Base-by-base conservation (phyloP, 2,888 invertebrate species). In the Torymus aiolomorphi region DNA sequence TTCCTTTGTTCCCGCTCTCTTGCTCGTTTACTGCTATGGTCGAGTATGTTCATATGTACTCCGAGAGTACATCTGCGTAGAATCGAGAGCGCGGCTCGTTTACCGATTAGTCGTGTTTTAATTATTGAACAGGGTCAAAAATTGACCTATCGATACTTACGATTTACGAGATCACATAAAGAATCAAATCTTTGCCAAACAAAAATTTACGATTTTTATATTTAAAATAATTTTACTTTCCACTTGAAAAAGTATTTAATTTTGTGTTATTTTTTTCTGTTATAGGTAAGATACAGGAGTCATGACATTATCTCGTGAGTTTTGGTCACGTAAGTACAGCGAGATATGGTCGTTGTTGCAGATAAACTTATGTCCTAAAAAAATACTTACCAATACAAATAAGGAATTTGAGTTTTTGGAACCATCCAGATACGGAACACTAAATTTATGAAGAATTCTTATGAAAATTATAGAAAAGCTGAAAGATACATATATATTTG, bases 1-100 rank as follows among this genome's bases (percentile, higher is more conserved):
- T 74, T 74, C 73, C 73, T 74, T 74, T 74, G 65, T 74, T 74
- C 18, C 73, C 56, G 54, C 56, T n/a, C n/a, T 51, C n/a, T 72
- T n/a, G n/a, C n/a, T 24, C 13, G 16, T 54, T 20, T n/a, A 11
- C 31, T 8, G 49, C 65, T 62, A 5, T 14, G 18, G 20, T n/a
- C 20, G 59, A 54, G 14, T 56, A 31, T 3, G 31, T 31, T 56
- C 24, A 13, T 54, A 63, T 16, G 72, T 20, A 42, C 63, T 31
- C 54, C 65, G 24, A 65, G 65, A 73, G 73, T 73, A 56, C 65
- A 65, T 65, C 54, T 42, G 56, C 71, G 62, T 49, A 31, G 31
- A 31, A 31, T 31, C 31, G 31, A 12, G 57, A 18, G 49, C 69
- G 31, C 56, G 69, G 31, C 20, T 16, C 63, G 56, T 13, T 18